Percentiles rank a stretch among this genome's conserved stretches.
These are phyloP conservation scores for Gymnocheta viridis DNA, from an alignment of 2,888 invertebrate species.

Conservation along the genomic window DNA sequence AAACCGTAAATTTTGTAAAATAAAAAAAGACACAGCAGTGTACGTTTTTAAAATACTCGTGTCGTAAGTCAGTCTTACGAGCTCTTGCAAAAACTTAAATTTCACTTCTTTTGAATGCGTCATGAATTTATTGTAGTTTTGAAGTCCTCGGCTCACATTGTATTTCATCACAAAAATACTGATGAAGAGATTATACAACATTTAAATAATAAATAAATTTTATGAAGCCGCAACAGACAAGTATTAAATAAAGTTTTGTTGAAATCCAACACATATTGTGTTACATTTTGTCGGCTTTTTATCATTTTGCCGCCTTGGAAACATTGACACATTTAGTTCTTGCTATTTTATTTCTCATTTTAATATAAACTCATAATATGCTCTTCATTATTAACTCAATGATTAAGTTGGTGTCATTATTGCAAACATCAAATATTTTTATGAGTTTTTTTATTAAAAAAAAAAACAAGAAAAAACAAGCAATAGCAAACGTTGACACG, in stretches of 20 bases:
- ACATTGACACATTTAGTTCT: slow-evolving; percentile 13
- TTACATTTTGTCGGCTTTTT: background rate
- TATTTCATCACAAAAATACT: background rate
- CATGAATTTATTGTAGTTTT: background rate
- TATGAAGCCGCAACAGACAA: slow-evolving; percentile 15
- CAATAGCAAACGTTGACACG: background rate
- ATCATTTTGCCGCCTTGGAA: slow-evolving; percentile 24
- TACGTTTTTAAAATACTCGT: no score
- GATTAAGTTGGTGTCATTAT: slow-evolving; percentile 69
- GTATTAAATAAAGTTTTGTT: background rate
- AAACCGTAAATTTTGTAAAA: no score
- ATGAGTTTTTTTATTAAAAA: slow-evolving; percentile 41
- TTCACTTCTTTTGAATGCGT: no score
- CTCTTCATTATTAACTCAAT: slow-evolving; percentile 41
- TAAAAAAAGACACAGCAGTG: no score
- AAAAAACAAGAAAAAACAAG: background rate
- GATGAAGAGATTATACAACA: slow-evolving; percentile 28
- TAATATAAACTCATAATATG: slow-evolving; percentile 27
- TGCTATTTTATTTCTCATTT: slow-evolving; percentile 11
- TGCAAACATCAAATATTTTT: slow-evolving; percentile 69
- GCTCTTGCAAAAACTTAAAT: no score
- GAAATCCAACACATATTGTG: background rate
- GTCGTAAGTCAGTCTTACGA: no score
- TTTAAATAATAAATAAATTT: background rate
- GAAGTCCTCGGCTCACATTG: background rate